Evolutionary conservation across 1,140 invertebrate species (phyloP).

Genomic region (Trichonephila inaurata): DNA sequence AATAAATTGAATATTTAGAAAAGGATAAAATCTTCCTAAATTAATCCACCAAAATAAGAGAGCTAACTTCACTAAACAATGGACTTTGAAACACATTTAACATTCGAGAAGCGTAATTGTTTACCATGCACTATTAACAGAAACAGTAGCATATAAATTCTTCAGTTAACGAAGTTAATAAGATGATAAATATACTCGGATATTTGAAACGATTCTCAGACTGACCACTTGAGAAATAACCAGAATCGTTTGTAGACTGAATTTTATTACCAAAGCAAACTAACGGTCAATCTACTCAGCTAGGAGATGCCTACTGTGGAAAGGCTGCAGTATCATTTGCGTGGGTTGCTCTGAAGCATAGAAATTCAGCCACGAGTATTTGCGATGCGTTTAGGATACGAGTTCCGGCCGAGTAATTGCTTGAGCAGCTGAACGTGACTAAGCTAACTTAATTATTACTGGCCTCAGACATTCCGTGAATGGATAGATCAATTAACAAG

Average conservation of each 20-base stretch:
- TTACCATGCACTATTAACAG: too few relatives aligned
- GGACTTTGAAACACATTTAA: too few relatives aligned
- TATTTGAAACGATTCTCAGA: too few relatives aligned
- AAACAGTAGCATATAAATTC: too few relatives aligned
- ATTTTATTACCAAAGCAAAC: neutral
- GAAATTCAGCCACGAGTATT: neutral
- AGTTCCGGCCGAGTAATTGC: conserved; percentile 17
- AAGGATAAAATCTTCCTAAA: too few relatives aligned
- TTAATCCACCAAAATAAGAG: too few relatives aligned
- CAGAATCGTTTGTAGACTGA: neutral
- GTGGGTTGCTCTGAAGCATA: neutral
- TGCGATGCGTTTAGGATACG: neutral
- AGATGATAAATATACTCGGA: too few relatives aligned
- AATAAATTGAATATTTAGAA: too few relatives aligned
- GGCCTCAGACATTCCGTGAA: neutral
- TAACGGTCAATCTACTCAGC: neutral
- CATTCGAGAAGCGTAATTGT: too few relatives aligned
- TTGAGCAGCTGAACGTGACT: neutral
- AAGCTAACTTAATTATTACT: conserved; percentile 4
- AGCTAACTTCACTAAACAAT: too few relatives aligned
- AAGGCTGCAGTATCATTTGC: neutral
- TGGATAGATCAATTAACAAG: neutral
- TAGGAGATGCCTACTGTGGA: too few relatives aligned
- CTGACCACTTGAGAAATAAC: neutral
- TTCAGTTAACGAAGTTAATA: too few relatives aligned